Evolutionary conservation across 2,888 invertebrate species (phyloP).

Genomic region (Callimorpha dominula): DNA sequence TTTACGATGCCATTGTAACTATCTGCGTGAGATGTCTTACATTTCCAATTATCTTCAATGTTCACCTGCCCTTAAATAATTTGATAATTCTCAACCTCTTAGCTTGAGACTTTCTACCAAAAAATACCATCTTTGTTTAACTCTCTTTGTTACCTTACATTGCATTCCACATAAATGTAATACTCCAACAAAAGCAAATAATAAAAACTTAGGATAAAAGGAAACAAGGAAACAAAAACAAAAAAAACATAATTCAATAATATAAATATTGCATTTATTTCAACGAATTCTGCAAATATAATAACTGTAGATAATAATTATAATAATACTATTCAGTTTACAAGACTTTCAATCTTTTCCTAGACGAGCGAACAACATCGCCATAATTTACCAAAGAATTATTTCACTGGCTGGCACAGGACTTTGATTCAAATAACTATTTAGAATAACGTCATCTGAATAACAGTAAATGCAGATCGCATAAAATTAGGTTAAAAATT

Average conservation of each 20-base stretch:
- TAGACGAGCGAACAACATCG: conserved; percentile 60
- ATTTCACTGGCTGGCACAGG: conserved; percentile 82
- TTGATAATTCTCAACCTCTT: conserved; percentile 59
- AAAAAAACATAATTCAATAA: conserved; percentile 85
- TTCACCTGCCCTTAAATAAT: conserved; percentile 70
- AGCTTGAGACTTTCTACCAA: conserved; percentile 60
- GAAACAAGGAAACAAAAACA: conserved; percentile 78
- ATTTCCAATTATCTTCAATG: conserved; percentile 59
- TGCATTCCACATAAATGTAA: conserved; percentile 56
- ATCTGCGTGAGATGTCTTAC: conserved; percentile 48
- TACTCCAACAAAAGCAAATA: conserved; percentile 62
- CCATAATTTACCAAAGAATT: conserved; percentile 69
- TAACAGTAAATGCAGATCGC: conserved; percentile 86
- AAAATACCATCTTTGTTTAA: conserved; percentile 56
- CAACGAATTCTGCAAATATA: conserved; percentile 86
- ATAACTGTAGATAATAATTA: conserved; percentile 86
- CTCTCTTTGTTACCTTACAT: conserved; percentile 57
- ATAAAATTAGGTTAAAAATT: conserved; percentile 80
- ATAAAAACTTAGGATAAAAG: conserved; percentile 74
- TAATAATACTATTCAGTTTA: conserved; percentile 86
- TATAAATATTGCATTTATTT: conserved; percentile 88
- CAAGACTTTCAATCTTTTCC: conserved; percentile 79
- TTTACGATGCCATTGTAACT: conserved; percentile 59
- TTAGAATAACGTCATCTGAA: conserved; percentile 77
- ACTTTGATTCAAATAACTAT: conserved; percentile 78